A percentile compares a stretch with the other conserved stretches of the same genome.
Evolutionary conservation across 1,140 invertebrate genomes (phyloP).

Genomic region (Hestina assimilis): DNA sequence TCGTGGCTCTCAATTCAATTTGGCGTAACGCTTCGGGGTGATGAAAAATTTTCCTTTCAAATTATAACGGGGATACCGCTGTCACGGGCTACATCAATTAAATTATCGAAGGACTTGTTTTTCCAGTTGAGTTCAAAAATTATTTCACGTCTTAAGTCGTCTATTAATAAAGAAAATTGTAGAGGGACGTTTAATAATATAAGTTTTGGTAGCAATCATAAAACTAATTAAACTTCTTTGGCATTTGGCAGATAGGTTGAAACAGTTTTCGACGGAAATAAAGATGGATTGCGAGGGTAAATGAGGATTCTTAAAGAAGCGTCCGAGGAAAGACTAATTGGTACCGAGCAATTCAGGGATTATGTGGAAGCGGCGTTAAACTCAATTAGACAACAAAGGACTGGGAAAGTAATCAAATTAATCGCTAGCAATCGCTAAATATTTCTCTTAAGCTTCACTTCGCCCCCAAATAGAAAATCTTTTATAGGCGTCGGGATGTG

Average conservation of each 20-base stretch:
- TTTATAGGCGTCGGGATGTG: too few species aligned
- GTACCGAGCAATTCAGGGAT: conserved; percentile 24
- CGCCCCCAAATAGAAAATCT: background rate
- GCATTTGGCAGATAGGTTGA: conserved; percentile 2
- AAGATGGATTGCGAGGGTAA: conserved; percentile 31
- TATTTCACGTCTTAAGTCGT: background rate
- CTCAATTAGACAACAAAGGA: conserved; percentile 28
- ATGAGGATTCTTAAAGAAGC: conserved; percentile 27
- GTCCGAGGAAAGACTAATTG: conserved; percentile 40
- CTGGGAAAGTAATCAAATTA: conserved; percentile 7
- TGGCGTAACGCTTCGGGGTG: conserved; percentile 48
- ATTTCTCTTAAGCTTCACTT: too few species aligned
- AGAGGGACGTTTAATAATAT: background rate
- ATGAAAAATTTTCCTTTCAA: conserved; percentile 66
- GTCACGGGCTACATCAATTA: conserved; percentile 59
- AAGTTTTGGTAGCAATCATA: background rate
- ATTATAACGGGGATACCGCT: conserved; percentile 57
- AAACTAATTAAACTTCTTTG: conserved; percentile 11
- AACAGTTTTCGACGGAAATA: conserved; percentile 26
- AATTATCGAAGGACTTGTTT: conserved; percentile 51
- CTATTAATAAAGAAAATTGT: background rate
- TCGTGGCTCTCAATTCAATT: conserved; percentile 63
- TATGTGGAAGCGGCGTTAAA: conserved; percentile 22
- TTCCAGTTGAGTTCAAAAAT: conserved; percentile 17
- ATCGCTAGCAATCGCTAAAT: background rate